Conservation (phyloP, 2,888 invertebrate genomes). For the Chrysina gloriosa region DNA sequence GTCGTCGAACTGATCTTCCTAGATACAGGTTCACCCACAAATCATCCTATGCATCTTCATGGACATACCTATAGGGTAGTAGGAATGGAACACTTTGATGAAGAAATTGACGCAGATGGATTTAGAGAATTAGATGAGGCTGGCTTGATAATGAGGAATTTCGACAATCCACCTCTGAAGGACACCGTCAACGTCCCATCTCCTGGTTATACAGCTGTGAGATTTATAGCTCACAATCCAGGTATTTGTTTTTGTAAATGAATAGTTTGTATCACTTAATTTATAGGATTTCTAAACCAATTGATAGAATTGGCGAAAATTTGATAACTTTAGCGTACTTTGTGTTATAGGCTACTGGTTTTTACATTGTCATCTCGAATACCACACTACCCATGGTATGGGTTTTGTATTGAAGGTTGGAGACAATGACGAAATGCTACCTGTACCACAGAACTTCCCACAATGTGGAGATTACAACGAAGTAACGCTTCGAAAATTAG, state of each 20-base stretch:
- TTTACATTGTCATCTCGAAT: slow-evolving; percentile 93
- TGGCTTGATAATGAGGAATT: slow-evolving; percentile 78
- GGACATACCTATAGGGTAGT: slow-evolving; percentile 86
- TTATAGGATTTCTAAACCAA: no score
- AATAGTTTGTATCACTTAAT: neutral
- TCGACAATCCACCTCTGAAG: slow-evolving; percentile 81
- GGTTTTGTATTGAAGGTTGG: slow-evolving; percentile 87
- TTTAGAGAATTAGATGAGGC: slow-evolving; percentile 74
- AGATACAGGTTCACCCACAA: slow-evolving; percentile 88
- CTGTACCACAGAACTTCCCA: slow-evolving; percentile 81
- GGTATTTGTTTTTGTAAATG: slow-evolving; percentile 65
- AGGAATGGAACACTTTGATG: slow-evolving; percentile 79
- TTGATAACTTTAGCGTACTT: no score
- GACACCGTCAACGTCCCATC: slow-evolving; percentile 93
- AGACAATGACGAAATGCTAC: slow-evolving; percentile 78
- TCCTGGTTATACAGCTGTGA: slow-evolving; percentile 87
- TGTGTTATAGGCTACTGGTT: slow-evolving; percentile 79
- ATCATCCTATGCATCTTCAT: slow-evolving; percentile 90
- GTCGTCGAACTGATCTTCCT: slow-evolving; percentile 87
- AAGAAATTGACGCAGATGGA: slow-evolving; percentile 76
- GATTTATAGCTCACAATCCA: slow-evolving; percentile 88
- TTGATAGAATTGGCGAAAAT: no score
- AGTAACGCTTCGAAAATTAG: no score
- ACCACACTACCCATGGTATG: slow-evolving; percentile 93
- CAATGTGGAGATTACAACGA: slow-evolving; percentile 70